These are phyloP conservation scores for Myotis daubentonii DNA, from an alignment of 2,797 vertebrate genomes.

Conservation along the genomic window DNA sequence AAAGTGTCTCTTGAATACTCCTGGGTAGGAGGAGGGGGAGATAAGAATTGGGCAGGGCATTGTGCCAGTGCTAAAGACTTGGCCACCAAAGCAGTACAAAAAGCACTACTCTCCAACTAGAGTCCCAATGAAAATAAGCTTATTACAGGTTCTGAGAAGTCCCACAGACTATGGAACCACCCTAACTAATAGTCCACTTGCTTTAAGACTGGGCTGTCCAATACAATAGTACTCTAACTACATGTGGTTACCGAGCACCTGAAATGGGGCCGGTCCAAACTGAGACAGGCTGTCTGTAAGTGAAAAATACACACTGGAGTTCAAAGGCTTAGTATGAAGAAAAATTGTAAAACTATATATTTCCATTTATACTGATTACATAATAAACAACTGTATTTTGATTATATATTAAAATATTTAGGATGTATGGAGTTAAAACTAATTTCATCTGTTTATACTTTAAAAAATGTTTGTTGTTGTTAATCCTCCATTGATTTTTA, in stretches of 20 bases:
- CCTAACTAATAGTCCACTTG: neutral
- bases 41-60: neutral
- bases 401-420: neutral
- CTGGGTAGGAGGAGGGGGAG: neutral
- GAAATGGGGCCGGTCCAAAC: neutral
- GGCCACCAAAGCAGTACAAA: neutral
- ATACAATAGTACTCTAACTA: neutral
- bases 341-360: neutral
- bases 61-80: neutral
- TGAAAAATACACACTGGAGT: neutral
- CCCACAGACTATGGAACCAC: neutral
- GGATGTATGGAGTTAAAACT: neutral
- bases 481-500: no score
- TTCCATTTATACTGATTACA: neutral
- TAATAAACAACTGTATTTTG: neutral
- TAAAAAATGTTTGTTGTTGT: no score
- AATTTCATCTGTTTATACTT: slow-evolving; percentile 1
- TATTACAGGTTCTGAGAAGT: neutral
- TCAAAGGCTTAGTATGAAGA: neutral
- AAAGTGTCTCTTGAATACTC: neutral
- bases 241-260: no score
- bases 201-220: neutral
- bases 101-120: neutral
- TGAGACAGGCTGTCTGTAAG: neutral
- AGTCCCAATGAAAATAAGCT: neutral